These are phyloP conservation scores for Cephus rjabovi DNA, from an alignment of 2,888 invertebrate species.

Conservation along the genomic window DNA sequence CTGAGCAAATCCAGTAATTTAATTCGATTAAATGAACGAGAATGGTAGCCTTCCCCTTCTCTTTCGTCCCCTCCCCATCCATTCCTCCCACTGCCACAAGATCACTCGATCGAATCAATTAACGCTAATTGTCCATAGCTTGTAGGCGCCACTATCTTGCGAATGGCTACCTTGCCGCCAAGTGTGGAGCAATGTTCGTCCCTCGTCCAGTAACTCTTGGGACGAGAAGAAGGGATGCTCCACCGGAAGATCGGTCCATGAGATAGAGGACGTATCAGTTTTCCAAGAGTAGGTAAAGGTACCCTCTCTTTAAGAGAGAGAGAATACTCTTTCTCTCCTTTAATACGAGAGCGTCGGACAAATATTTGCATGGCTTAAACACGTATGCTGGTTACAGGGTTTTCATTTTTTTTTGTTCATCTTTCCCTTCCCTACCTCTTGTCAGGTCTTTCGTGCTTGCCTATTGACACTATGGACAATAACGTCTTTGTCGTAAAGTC, in stretches of 20 bases:
- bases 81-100: not conserved
- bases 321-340: not conserved
- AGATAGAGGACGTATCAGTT: not conserved
- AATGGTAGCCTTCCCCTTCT: not conserved
- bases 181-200: not conserved
- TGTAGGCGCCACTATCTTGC: not conserved
- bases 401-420: not conserved
- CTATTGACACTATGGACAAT: slow-evolving; percentile 30
- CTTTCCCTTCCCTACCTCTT: not conserved
- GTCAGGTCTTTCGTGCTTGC: not conserved
- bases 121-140: not conserved
- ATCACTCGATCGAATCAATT: not conserved
- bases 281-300: not conserved
- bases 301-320: not conserved
- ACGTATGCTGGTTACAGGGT: not conserved
- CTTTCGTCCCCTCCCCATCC: not conserved
- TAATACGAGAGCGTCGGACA: not conserved
- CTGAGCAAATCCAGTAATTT: not conserved
- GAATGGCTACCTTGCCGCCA: not conserved
- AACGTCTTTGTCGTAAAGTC: slow-evolving; percentile 19
- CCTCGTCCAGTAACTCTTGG: not conserved
- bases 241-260: not conserved
- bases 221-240: not conserved
- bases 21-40: not conserved
- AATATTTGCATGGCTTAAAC: not conserved